Percentiles rank a stretch among this genome's conserved stretches.
These are phyloP conservation scores for Holcopasites calliopsidis DNA, from an alignment of 1,140 invertebrate species.

Conservation along the genomic window DNA sequence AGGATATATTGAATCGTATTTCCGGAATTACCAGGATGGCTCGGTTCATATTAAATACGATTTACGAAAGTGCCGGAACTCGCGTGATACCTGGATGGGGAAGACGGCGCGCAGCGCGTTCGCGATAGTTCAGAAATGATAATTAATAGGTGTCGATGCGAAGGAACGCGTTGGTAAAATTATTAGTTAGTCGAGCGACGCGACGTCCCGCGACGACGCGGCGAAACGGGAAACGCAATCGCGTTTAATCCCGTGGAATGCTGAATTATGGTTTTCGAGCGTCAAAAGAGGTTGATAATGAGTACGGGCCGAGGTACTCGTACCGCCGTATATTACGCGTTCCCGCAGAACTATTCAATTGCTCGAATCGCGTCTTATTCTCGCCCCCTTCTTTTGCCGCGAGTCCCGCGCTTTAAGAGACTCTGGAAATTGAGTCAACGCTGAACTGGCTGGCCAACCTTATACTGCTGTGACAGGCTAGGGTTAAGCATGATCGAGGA, in stretches of 20 bases:
- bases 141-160: conserved; percentile 28
- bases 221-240: not conserved
- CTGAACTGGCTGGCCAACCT: not conserved
- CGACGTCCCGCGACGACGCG: conserved; percentile 4
- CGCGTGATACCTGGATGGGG: not conserved
- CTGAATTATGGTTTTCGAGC: conserved; percentile 12
- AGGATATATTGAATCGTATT: not conserved
- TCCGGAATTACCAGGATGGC: not conserved
- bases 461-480: not conserved
- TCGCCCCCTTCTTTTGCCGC: not conserved
- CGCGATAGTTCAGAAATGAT: not conserved
- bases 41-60: conserved; percentile 16
- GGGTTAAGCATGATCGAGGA: conserved; percentile 5
- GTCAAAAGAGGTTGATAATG: conserved; percentile 5
- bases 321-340: conserved; percentile 8
- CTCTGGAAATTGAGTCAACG: conserved; percentile 6
- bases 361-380: conserved; percentile 6
- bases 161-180: conserved; percentile 17
- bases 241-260: conserved; percentile 39
- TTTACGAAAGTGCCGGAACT: conserved; percentile 11
- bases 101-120: not conserved
- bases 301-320: conserved; percentile 14
- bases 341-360: conserved; percentile 19
- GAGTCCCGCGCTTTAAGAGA: not conserved
- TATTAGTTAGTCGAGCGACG: conserved; percentile 41